Conservation (phyloP, 1,140 invertebrate genomes). For the Drosophila guanche region DNA sequence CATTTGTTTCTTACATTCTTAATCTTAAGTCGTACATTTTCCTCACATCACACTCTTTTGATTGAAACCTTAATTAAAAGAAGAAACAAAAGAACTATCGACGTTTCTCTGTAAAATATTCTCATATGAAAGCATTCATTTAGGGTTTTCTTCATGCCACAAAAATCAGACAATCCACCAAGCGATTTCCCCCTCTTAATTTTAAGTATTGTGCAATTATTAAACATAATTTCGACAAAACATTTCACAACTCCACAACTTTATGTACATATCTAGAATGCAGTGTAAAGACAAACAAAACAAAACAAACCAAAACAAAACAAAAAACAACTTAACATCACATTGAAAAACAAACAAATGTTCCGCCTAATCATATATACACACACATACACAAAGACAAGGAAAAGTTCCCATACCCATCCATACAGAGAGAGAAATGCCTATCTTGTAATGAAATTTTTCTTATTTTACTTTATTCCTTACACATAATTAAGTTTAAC, state of each 20-base stretch:
- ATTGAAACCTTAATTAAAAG: neutral
- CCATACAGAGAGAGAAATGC: conserved; percentile 51
- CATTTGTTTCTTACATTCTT: conserved; percentile 62
- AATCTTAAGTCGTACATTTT: conserved; percentile 71
- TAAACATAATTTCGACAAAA: conserved; percentile 40
- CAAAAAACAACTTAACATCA: conserved; percentile 49
- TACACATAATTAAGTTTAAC: conserved; percentile 60
- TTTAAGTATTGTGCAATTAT: conserved; percentile 75
- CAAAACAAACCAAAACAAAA: neutral
- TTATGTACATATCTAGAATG: conserved; percentile 59
- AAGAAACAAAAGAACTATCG: conserved; percentile 14
- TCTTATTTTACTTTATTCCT: conserved; percentile 57
- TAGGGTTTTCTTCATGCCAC: conserved; percentile 49
- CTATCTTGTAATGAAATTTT: conserved; percentile 60
- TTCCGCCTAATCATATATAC: conserved; percentile 36
- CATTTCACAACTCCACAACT: conserved; percentile 40
- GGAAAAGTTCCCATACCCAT: conserved; percentile 39
- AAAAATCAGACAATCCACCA: conserved; percentile 19
- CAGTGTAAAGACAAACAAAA: conserved; percentile 50
- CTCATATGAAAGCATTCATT: conserved; percentile 30
- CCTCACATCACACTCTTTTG: conserved; percentile 62
- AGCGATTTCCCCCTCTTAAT: conserved; percentile 52
- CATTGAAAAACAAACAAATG: conserved; percentile 35
- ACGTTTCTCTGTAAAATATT: conserved; percentile 57
- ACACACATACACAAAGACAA: conserved; percentile 33